Evolutionary conservation across 2,888 invertebrate genomes (phyloP), one percentile per base, ranked within the genome.

Genomic region (Crocallis elinguaria): DNA sequence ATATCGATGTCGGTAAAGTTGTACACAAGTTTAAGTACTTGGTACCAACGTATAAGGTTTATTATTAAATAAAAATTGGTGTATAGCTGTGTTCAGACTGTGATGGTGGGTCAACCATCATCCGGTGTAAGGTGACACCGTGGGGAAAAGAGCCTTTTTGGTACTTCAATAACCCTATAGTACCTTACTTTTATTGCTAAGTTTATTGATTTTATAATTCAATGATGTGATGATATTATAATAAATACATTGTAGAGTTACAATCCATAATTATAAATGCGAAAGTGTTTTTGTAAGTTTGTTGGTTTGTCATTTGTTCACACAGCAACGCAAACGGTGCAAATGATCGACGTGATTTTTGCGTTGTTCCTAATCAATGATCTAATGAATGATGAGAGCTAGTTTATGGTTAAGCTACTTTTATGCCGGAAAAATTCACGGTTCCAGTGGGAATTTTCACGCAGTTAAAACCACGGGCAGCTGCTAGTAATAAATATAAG

Each of bases 81-180:
- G 45, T 56, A n/a, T n/a, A 43, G 51, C 70, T 66, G 67, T 69
- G 73, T 78, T 74, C 71, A 70, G 72, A 66, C 70, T 71, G 64
- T 70, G 71, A 69, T 78, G 78, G 80, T 78, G 83, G 81, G 85
- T 82, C 79, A 81, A 78, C 73, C 75, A 76, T 70, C 80, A 86
- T 88, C 88, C 88, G 86, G 87, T 84, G 87, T 86, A 88, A 88
- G 74, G 57, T 77, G 82, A 88, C 79, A 84, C 81, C 88, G 87
- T 88, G 88, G 88, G 88, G 88, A 88, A 86, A 77, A 78, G 72
- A 70, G 62, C 64, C 71, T 75, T 79, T 80, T 77, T 62, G 68
- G 72, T 64, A 65, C 69, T 71, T 73, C 38, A 38, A 51, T 51
- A 51, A 44, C 32, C 33, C 23, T 49, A 39, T 49, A 17, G 25